These are phyloP conservation scores for Eudyptes chrysolophus DNA, from an alignment of 2,113 vertebrate species.

Conservation along the genomic window DNA sequence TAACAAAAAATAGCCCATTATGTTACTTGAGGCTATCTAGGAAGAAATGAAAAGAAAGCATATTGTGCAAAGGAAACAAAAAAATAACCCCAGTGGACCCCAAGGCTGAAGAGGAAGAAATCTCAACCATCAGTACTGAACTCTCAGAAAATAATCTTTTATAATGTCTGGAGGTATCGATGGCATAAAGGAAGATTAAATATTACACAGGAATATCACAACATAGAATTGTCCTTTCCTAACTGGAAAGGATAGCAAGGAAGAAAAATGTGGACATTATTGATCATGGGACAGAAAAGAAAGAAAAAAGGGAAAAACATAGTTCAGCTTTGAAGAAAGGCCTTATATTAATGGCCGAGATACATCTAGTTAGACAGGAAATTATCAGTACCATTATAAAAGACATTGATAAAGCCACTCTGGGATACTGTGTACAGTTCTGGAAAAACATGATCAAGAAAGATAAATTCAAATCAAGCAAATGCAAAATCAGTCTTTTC, in stretches of 20 bases:
- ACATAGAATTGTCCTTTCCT: background rate
- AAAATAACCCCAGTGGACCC: background rate
- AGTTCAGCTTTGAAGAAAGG: background rate
- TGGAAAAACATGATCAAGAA: background rate
- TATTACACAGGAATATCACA: background rate
- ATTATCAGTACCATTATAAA: background rate
- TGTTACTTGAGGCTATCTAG: background rate
- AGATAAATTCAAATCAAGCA: background rate
- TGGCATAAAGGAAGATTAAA: background rate
- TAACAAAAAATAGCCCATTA: background rate
- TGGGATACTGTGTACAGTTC: background rate
- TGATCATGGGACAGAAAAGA: background rate
- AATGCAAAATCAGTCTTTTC: background rate
- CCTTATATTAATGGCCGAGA: background rate
- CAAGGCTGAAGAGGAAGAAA: background rate
- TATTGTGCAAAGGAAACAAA: background rate
- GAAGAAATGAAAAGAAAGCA: background rate
- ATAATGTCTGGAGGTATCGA: accelerated
- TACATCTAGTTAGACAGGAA: background rate
- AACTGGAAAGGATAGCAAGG: background rate
- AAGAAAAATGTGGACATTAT: background rate
- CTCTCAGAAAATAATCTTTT: background rate
- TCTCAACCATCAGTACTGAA: background rate
- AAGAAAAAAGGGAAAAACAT: background rate
- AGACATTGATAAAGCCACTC: background rate